Evolutionary conservation across 2,113 vertebrate genomes (phyloP).

Genomic region (Dryoscopus gambensis): DNA sequence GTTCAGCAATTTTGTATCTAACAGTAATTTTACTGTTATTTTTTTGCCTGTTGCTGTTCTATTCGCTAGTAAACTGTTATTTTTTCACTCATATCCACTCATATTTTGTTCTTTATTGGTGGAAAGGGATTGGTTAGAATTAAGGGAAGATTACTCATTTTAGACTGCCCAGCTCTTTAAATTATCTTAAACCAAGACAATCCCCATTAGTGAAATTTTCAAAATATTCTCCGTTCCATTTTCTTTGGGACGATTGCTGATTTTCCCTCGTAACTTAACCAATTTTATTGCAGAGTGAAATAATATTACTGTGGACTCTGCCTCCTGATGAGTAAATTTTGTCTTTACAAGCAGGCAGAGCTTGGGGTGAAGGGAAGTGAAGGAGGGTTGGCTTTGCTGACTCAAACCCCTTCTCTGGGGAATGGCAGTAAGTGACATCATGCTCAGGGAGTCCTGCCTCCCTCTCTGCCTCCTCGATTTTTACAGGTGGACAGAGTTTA

Average conservation of each 20-base stretch:
- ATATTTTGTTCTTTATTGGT: neutral
- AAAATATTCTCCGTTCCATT: neutral
- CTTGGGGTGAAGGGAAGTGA: neutral
- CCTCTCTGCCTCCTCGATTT: neutral
- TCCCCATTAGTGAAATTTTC: neutral
- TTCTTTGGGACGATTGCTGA: neutral
- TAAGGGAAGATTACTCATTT: neutral
- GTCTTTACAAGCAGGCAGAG: neutral
- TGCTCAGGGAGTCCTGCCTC: neutral
- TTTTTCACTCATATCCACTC: neutral
- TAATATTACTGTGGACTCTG: neutral
- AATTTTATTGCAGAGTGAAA: neutral
- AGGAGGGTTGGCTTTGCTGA: neutral
- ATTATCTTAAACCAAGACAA: neutral
- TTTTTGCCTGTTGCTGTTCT: neutral
- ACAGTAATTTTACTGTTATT: neutral
- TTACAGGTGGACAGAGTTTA: neutral
- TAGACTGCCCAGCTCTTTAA: neutral
- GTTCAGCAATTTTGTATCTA: neutral
- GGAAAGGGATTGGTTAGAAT: neutral
- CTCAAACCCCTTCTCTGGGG: neutral
- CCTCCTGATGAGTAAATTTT: neutral
- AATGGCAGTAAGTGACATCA: neutral
- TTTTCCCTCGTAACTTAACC: neutral
- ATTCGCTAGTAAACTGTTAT: accelerated